A percentile compares a stretch with the other conserved stretches of the same genome.
Conservation (phyloP, 92 coral and sea anemone genomes). For the Micromussa lordhowensis region DNA sequence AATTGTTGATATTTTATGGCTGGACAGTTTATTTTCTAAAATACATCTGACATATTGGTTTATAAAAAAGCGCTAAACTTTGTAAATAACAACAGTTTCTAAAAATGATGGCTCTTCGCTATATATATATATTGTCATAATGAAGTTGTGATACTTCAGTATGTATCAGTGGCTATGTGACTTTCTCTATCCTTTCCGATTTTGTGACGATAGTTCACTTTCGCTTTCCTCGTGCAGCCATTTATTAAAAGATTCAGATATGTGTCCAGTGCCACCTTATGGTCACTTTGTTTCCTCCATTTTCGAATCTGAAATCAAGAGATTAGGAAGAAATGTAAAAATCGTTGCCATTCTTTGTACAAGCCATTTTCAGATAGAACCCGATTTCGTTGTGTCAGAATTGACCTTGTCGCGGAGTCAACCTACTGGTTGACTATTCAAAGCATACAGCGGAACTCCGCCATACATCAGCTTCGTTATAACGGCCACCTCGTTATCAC, state of each 20-base stretch:
- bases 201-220: not conserved
- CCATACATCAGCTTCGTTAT: too few species aligned
- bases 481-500: too few species aligned
- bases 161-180: too few species aligned
- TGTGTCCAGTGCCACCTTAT: not conserved
- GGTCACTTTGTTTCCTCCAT: not conserved
- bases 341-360: too few species aligned
- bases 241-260: not conserved
- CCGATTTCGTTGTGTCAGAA: not conserved
- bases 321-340: not conserved
- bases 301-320: not conserved
- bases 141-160: too few species aligned
- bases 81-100: not conserved
- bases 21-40: not conserved
- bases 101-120: too few species aligned
- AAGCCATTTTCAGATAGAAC: too few species aligned
- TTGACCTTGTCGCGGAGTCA: not conserved
- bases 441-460: not conserved
- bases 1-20: not conserved
- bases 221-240: not conserved
- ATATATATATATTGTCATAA: too few species aligned
- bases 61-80: not conserved
- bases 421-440: not conserved
- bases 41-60: not conserved
- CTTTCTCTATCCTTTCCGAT: not conserved